A percentile compares a stretch with the other conserved stretches of the same genome.
Evolutionary conservation across 2,888 invertebrate genomes (phyloP).

Genomic region (Harpagoxenus sublaevis): DNA sequence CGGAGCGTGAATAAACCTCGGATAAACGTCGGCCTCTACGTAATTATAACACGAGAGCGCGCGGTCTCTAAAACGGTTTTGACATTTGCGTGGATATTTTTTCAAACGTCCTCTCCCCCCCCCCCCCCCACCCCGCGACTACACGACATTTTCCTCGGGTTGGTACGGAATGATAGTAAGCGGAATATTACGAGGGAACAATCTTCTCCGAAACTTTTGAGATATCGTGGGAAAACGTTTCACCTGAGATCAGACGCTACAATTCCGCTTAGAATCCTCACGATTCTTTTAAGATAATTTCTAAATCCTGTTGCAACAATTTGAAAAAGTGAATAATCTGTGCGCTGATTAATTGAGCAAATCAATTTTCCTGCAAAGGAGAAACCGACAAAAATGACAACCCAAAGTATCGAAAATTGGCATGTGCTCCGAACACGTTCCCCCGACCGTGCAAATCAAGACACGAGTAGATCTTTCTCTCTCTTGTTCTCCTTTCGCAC

Average conservation of each 20-base stretch:
- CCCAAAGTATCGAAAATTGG: conserved; percentile 22
- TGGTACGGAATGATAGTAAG: not conserved
- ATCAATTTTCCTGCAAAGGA: not conserved
- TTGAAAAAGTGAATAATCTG: not conserved
- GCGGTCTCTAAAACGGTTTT: not conserved
- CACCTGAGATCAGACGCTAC: not conserved
- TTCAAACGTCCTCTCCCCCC: too few species aligned
- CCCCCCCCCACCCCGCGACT: too few species aligned
- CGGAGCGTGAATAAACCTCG: not conserved
- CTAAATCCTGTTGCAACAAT: not conserved
- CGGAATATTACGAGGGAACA: conserved; percentile 8
- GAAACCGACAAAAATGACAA: not conserved
- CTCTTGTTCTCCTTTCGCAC: not conserved
- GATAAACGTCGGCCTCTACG: not conserved
- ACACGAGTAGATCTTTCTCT: not conserved
- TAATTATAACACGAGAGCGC: conserved; percentile 9
- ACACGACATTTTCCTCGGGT: conserved; percentile 16
- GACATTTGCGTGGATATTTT: too few species aligned
- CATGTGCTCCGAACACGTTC: not conserved
- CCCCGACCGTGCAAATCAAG: not conserved
- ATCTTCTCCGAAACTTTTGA: not conserved
- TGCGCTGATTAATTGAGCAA: not conserved
- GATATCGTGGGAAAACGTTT: conserved; percentile 28
- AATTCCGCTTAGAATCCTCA: not conserved
- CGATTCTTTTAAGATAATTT: not conserved